phyloP scores from a whole-genome alignment of 2,888 invertebrate genomes.

The Monochamus alternatus region DNA sequence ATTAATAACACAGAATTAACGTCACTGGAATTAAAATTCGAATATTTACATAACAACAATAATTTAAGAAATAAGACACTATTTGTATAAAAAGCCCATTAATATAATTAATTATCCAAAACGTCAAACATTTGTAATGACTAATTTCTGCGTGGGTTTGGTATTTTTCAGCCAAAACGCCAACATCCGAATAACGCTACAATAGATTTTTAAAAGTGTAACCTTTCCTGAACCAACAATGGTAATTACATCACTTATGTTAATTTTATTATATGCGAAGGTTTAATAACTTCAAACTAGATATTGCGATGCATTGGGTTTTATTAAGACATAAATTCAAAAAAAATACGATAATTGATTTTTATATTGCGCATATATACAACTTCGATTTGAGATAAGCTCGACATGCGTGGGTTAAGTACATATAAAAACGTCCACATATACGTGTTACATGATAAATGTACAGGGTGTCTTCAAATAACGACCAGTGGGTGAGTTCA shows the following conservation, averaged over 20 bases:
- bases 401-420: neutral
- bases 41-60: slow-evolving; percentile 16
- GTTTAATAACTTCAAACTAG: slow-evolving; percentile 20
- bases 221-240: neutral
- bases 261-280: slow-evolving; percentile 33
- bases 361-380: neutral
- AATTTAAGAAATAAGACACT: neutral
- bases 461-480: no score
- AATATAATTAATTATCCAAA: slow-evolving; percentile 31
- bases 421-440: neutral
- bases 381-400: neutral
- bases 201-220: neutral
- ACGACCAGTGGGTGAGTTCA: no score
- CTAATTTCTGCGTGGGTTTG: slow-evolving; percentile 25
- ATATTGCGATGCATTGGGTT: slow-evolving; percentile 16
- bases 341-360: slow-evolving; percentile 8
- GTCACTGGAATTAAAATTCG: slow-evolving; percentile 22
- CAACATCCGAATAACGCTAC: slow-evolving; percentile 28
- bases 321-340: slow-evolving; percentile 37
- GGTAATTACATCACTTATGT: slow-evolving; percentile 36
- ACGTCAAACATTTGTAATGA: slow-evolving; percentile 30
- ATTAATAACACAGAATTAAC: slow-evolving; percentile 17
- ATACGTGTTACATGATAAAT: no score
- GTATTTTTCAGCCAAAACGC: slow-evolving; percentile 20
- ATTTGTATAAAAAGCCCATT: slow-evolving; percentile 34